Evolutionary conservation across 1,140 invertebrate species (phyloP).

Genomic region (Trichoplusia ni): DNA sequence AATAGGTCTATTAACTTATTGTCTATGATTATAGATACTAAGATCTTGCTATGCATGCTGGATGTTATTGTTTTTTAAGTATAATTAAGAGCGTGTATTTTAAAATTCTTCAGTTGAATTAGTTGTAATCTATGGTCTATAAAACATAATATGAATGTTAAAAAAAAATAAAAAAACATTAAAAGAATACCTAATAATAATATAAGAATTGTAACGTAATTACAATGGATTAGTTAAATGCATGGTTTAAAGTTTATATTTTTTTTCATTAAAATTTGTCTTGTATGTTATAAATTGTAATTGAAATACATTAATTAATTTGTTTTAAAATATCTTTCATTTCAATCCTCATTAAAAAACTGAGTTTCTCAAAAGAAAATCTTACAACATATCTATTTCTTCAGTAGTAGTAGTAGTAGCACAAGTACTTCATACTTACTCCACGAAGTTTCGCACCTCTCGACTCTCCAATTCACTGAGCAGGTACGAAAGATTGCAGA

Average conservation of each 20-base stretch:
- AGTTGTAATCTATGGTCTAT: constrained; percentile 28
- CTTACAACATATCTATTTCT: too few relatives aligned
- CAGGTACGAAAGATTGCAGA: too few relatives aligned
- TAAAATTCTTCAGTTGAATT: constrained; percentile 29
- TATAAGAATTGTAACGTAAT: constrained; percentile 19
- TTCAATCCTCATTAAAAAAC: too few relatives aligned
- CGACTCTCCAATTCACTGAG: too few relatives aligned
- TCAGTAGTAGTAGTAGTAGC: too few relatives aligned
- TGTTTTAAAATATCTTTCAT: background rate
- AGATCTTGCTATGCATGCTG: constrained; percentile 18
- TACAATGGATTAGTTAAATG: constrained; percentile 33
- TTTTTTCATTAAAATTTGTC: constrained; percentile 47
- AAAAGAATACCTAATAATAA: constrained; percentile 6
- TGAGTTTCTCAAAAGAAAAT: too few relatives aligned
- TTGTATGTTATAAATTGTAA: constrained; percentile 46
- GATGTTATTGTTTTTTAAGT: constrained; percentile 22
- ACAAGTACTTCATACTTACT: too few relatives aligned
- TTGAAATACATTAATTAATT: constrained; percentile 57
- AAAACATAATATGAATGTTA: constrained; percentile 10
- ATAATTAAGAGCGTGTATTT: constrained; percentile 17
- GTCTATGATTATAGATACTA: constrained; percentile 14
- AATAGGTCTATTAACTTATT: constrained; percentile 15
- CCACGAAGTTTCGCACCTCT: too few relatives aligned
- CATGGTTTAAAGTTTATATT: constrained; percentile 46
- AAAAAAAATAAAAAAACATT: constrained; percentile 13